phyloP scores from a whole-genome alignment of 2,888 invertebrate species.

The Parnassius glacialis region DNA sequence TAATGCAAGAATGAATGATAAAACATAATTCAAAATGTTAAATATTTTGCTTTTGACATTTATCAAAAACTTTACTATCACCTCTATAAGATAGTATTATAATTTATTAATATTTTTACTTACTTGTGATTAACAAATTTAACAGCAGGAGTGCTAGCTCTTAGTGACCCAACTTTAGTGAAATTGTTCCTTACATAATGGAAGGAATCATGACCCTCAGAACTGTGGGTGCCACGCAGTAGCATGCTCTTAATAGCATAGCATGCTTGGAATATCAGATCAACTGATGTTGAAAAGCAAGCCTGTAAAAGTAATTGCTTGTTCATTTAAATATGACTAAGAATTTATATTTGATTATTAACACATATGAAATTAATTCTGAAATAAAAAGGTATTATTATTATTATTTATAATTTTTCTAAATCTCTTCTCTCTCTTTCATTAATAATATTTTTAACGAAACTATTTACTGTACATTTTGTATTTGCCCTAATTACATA shows the following conservation, averaged over 20 bases:
- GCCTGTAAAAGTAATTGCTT: constrained; percentile 40
- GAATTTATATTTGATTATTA: neutral
- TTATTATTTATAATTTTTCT: too few species aligned
- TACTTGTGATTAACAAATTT: constrained; percentile 38
- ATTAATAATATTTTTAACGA: too few species aligned
- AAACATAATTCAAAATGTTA: too few species aligned
- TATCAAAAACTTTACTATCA: too few species aligned
- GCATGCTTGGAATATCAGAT: constrained; percentile 54
- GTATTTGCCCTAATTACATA: too few species aligned
- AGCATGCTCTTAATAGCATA: constrained; percentile 43
- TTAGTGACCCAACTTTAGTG: constrained; percentile 7
- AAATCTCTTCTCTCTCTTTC: too few species aligned
- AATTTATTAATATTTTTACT: constrained; percentile 32
- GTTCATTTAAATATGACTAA: neutral
- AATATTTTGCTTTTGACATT: too few species aligned
- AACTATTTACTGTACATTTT: too few species aligned
- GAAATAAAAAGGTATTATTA: neutral
- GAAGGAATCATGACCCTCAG: constrained; percentile 27
- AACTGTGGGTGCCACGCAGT: constrained; percentile 6
- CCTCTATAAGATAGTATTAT: too few species aligned
- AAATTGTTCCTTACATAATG: constrained; percentile 40
- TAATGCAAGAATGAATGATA: too few species aligned
- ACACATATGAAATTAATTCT: neutral
- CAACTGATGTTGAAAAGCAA: constrained; percentile 49
- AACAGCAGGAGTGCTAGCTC: constrained; percentile 21